These are phyloP conservation scores for Casuarius casuarius DNA, from an alignment of 2,113 vertebrate species.

Conservation along the genomic window DNA sequence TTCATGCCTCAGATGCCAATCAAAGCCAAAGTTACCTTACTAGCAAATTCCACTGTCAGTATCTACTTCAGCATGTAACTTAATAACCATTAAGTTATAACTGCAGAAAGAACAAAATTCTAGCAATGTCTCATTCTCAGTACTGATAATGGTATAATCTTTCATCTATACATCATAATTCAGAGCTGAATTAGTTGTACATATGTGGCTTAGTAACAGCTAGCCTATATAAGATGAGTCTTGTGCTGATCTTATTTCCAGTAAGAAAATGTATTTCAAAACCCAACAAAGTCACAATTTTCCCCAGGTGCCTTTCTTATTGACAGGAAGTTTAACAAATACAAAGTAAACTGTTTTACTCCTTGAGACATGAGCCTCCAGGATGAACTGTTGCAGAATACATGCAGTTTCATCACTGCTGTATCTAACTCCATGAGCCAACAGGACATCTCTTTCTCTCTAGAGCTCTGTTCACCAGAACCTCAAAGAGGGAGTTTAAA, in stretches of 20 bases:
- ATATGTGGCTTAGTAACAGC: not conserved
- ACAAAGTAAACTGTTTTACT: not conserved
- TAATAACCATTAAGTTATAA: not conserved
- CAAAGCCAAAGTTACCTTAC: not conserved
- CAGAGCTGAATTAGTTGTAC: not conserved
- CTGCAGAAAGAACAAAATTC: not conserved
- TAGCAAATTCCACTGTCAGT: not conserved
- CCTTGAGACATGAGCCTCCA: not conserved
- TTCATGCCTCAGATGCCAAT: not conserved
- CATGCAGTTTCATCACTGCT: not conserved
- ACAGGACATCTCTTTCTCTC: not conserved
- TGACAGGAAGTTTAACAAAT: not conserved
- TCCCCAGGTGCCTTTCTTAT: not conserved
- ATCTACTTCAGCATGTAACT: not conserved
- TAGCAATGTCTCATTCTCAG: not conserved
- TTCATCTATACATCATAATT: not conserved
- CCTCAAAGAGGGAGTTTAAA: not conserved
- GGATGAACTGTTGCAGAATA: not conserved
- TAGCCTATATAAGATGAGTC: not conserved
- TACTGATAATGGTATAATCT: not conserved
- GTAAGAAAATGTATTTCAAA: not conserved
- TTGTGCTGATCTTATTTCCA: not conserved
- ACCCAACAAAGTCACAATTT: not conserved
- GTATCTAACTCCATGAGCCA: not conserved
- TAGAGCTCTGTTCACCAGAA: not conserved